Evolutionary conservation across 2,888 invertebrate species (phyloP), one percentile per base, ranked within the genome.

Genomic region (Anticlea derivata): DNA sequence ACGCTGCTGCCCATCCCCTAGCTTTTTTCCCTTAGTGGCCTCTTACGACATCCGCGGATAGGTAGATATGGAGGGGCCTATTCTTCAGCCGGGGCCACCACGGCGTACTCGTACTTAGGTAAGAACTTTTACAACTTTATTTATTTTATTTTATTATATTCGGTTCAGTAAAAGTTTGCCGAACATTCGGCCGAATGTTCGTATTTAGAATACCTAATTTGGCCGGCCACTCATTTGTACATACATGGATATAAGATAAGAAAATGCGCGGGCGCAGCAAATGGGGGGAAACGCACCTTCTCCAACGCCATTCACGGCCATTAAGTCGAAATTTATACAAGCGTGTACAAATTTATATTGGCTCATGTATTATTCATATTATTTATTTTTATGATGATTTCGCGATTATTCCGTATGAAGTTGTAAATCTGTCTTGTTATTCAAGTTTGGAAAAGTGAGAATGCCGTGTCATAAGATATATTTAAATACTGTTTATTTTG

Each of bases 381-480:
- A 47, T 51, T 46, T 24, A 38, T 43, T 47, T 48, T 33, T 43
- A 27, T 43, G 22, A 29, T 30, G 22, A n/a, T 34, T 34, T 7
- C 40, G 41, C 37, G 37, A 47, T 47, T 27, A 38, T 47, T 38
- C 24, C 8, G 11, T 47, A 56, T 55, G 41, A 55, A 58, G 61
- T 55, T 55, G 55, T 61, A 61, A 61, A 61, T 56, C 51, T 52
- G 39, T 49, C 56, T 61, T 34, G 54, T 53, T 56, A 55, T 46
- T 43, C 31, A 52, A n/a, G 24, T 33, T 31, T 8, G 7, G 34
- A 8, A 35, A 6, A 30, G 26, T 26, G 37, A 24, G 24, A 45
- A 50, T 27, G 33, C 11, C 6, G 26, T 26, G 22, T 27, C 13
- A 33, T 40, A 41, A 46, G 41, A 46, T 22, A 40, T 12, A 44